These are phyloP conservation scores for Hystrix brachyura DNA, from an alignment of 2,113 vertebrate genomes.

Conservation along the genomic window DNA sequence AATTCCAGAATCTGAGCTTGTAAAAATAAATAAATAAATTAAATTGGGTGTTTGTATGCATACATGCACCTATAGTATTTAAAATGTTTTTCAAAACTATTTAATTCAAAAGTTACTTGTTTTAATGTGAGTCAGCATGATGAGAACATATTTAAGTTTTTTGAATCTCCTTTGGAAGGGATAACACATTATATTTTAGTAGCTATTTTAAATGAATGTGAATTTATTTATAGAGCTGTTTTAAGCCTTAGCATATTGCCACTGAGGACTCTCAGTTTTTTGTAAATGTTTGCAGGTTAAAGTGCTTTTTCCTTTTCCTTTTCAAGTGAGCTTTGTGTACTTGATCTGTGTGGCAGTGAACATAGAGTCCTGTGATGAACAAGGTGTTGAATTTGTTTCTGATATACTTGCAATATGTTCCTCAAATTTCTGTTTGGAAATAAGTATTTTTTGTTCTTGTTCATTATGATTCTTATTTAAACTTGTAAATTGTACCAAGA, in stretches of 20 bases:
- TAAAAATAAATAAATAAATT: slow-evolving; percentile 85
- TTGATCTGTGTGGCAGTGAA: slow-evolving; percentile 86
- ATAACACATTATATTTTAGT: slow-evolving; percentile 69
- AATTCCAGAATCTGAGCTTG: slow-evolving; percentile 89
- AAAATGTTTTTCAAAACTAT: slow-evolving; percentile 68
- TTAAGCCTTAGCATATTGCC: slow-evolving; percentile 86
- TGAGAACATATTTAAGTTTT: slow-evolving; percentile 50
- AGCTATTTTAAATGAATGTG: slow-evolving; percentile 75
- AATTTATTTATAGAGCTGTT: slow-evolving; percentile 85
- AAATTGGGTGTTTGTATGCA: slow-evolving; percentile 75
- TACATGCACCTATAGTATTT: slow-evolving; percentile 65
- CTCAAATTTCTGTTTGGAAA: slow-evolving; percentile 73
- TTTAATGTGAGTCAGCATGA: slow-evolving; percentile 53
- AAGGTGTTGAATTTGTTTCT: slow-evolving; percentile 73
- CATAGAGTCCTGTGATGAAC: slow-evolving; percentile 66
- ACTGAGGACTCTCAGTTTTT: slow-evolving; percentile 84
- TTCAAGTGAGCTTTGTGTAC: slow-evolving; percentile 87
- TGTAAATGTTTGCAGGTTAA: slow-evolving; percentile 94
- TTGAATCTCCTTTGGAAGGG: slow-evolving; percentile 62
- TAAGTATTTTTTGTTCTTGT: slow-evolving; percentile 63
- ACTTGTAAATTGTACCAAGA: slow-evolving; percentile 24
- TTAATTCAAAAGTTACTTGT: slow-evolving; percentile 53
- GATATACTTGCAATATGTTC: slow-evolving; percentile 81
- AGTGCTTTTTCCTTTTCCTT: slow-evolving; percentile 81
- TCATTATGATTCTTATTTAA: slow-evolving; percentile 63